phyloP scores from a whole-genome alignment of 1,140 invertebrate species.

The Whitmania pigra region DNA sequence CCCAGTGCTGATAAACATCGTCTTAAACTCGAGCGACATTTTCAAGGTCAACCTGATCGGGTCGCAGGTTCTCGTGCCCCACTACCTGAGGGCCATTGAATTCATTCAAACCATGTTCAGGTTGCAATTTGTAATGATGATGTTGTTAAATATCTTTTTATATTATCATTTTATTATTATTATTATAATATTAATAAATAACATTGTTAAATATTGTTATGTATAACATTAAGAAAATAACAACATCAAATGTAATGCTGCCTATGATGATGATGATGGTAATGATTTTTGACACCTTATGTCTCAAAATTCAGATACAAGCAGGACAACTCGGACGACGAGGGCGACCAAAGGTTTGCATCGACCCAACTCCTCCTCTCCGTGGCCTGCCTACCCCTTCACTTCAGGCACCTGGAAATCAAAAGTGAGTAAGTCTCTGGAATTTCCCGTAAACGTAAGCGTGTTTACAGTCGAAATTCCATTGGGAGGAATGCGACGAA shows the following conservation, averaged over 20 bases:
- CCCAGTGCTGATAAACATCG: constrained; percentile 58
- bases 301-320: constrained; percentile 17
- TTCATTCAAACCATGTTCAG: constrained; percentile 49
- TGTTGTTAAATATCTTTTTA: not conserved
- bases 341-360: constrained; percentile 64
- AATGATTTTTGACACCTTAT: too few relatives aligned
- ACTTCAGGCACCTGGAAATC: constrained; percentile 55
- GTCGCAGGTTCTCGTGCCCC: constrained; percentile 60
- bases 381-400: constrained; percentile 72
- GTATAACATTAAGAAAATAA: too few relatives aligned
- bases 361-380: constrained; percentile 79
- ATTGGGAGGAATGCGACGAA: too few relatives aligned
- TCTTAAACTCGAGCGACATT: constrained; percentile 56
- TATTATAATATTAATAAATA: not conserved
- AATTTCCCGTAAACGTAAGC: too few relatives aligned
- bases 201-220: not conserved
- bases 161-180: not conserved
- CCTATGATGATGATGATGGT: too few relatives aligned
- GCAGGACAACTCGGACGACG: constrained; percentile 12
- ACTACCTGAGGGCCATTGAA: constrained; percentile 75
- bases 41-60: constrained; percentile 7
- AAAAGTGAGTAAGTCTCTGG: constrained; percentile 49
- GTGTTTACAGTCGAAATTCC: too few relatives aligned
- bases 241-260: too few relatives aligned
- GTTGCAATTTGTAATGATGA: constrained; percentile 25